Base-by-base conservation (phyloP, 2,888 invertebrate genomes). In the Horisme vitalbata region DNA sequence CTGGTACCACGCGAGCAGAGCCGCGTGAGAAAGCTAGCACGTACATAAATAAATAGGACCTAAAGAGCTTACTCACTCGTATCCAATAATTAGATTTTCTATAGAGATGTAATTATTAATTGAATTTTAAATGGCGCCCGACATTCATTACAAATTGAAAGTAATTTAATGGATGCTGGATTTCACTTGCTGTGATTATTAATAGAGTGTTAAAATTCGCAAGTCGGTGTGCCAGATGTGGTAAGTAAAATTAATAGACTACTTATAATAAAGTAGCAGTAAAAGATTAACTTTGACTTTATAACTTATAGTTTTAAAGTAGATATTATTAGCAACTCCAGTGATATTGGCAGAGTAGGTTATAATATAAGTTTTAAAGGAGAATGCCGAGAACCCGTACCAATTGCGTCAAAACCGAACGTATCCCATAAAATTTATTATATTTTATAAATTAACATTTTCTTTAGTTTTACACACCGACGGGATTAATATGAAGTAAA, bases 121-220 rank as follows among this genome's bases (percentile, higher is more conserved):
- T 33, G 37, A 41, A 35, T 44, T 41, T 49, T 35, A 53, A 45
- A 35, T 38, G 28, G 37, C 37, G 21, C 20, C 27, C 14, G 33
- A 41, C 45, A 43, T 43, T 41, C 34, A 41, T 41, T 20, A 53
- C 39, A 44, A 56, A 50, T 54, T 46, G 54, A 49, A 55, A 54
- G 50, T 55, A 13, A 39, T 53, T 56, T 45, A 45, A 41, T 41
- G 48, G 53, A 49, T 52, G 55, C 44, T 39, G 45, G 47, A 45
- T 59, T 56, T 57, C 55, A 41, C 50, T 52, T 49, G 39, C 31
- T 30, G 20, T 57, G 51, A 41, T 65, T 65, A 75, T 73, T 68
- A 68, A 73, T 69, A 56, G 52, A 50, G 66, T 71, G 72, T 65
- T 71, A 65, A 68, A 63, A 59, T 57, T 55, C 43, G 57, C 62